Evolutionary conservation across 2,113 vertebrate genomes (phyloP), one percentile per base, ranked within the genome.

Genomic region (Pseudorasbora parva): DNA sequence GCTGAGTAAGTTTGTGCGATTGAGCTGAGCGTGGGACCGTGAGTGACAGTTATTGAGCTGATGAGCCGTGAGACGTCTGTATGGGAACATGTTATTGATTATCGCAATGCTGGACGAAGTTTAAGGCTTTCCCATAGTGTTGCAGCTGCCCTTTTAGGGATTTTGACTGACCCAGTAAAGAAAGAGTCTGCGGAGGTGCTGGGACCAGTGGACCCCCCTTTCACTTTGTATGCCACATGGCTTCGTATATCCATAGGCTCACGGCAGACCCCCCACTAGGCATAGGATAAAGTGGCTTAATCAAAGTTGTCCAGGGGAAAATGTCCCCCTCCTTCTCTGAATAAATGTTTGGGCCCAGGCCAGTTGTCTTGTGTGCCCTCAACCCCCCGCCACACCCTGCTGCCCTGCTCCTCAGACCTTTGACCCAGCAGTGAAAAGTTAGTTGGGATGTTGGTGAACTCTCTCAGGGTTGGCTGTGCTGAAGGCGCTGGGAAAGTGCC

Each of bases 401-500:
- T 82, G 85, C 80, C 87, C 93, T 15, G 56, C 21, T 81, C 56
- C 81, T 37, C 37, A 86, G 85, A 89, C 89, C 93, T 91, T 91
- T 94, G 93, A 94, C 93, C 93, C 90, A 87, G 17, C 91, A 60
- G 92, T 94, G 92, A 94, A 94, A 94, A 94, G 92, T 94, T 93
- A 93, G 88, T 82, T 82, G 89, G 87, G 86, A 91, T 85, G 60
- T 88, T 86, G 89, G 89, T 93, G 91, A 93, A 93, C 93, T 92
- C 91, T 93, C 92, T 89, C 89, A 91, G 91, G 89, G 90, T 88
- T 73, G 88, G 47, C 83, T 80, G 85, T 43, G 83, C 82, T 78
- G 17, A 87, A 45, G 87, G 88, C 54, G 92, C 95, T 96, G 95
- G 94, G 94, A 95, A 96, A 95, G 92, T 94, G 93, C 88, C 93